phyloP scores from a whole-genome alignment of 2,113 vertebrate species.

The Neolamprologus falcicula region DNA sequence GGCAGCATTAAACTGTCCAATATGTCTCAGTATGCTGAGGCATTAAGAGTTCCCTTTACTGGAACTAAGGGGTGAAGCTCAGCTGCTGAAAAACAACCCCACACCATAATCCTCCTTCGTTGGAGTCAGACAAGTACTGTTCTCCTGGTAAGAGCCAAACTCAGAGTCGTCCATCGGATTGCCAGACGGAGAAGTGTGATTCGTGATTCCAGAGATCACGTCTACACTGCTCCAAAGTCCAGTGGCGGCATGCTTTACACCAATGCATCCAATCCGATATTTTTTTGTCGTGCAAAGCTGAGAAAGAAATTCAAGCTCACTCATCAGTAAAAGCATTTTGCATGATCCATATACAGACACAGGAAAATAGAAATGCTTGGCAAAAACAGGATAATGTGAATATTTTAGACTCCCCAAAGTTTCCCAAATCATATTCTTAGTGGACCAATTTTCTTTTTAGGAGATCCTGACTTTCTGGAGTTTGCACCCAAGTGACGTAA shows the following conservation, averaged over 20 bases:
- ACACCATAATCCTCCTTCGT: background rate
- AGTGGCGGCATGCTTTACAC: background rate
- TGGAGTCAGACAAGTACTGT: background rate
- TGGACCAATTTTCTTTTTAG: background rate
- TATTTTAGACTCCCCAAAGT: background rate
- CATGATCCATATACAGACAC: background rate
- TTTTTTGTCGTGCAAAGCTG: background rate
- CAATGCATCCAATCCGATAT: background rate
- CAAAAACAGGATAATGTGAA: background rate
- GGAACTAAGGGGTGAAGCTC: accelerated
- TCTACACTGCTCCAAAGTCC: background rate
- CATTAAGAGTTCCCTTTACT: background rate
- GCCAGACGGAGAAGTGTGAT: background rate
- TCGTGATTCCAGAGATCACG: background rate
- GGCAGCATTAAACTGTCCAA: background rate
- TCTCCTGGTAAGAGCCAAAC: background rate
- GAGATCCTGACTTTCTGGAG: accelerated
- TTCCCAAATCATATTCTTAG: background rate
- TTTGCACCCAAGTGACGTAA: background rate
- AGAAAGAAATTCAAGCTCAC: background rate
- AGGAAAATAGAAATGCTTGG: background rate
- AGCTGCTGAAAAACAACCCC: background rate
- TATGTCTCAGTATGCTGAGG: accelerated
- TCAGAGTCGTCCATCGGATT: background rate
- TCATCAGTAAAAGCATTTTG: background rate